Evolutionary conservation across 1,140 invertebrate species (phyloP).

Genomic region (Bombus cullumanus): DNA sequence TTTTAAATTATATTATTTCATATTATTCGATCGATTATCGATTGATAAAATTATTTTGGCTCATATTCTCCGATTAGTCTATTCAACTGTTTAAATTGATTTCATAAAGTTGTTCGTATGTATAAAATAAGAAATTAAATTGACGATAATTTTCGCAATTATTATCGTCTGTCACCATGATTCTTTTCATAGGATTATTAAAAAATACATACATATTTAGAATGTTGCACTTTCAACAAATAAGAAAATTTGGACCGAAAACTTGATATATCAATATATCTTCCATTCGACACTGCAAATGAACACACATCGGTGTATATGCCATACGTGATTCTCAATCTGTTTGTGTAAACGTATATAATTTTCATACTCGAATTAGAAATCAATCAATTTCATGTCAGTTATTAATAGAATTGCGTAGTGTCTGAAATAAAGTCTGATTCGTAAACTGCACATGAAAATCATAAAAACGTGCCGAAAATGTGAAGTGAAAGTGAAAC

Average conservation of each 20-base stretch:
- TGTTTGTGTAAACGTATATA: background rate
- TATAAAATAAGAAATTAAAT: background rate
- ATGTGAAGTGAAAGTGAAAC: background rate
- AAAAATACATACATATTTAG: background rate
- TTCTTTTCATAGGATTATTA: background rate
- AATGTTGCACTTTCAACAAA: background rate
- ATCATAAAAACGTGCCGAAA: background rate
- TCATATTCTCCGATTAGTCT: background rate
- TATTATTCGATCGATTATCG: background rate
- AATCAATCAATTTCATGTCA: background rate
- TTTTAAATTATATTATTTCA: background rate
- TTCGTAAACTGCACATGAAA: background rate
- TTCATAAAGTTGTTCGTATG: too few species aligned
- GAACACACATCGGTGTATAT: constrained; percentile 44
- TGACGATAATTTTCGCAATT: background rate
- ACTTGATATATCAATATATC: background rate
- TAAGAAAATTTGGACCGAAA: background rate
- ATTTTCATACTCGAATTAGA: background rate
- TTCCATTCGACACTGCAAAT: constrained; percentile 25
- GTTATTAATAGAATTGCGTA: constrained; percentile 16
- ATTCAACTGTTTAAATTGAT: background rate
- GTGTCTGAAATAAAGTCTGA: background rate
- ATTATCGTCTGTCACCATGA: background rate
- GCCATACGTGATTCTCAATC: background rate
- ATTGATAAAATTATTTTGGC: background rate